These are phyloP conservation scores for Rotaria magnacalcarata DNA, from an alignment of 2,888 invertebrate genomes.

Conservation along the genomic window DNA sequence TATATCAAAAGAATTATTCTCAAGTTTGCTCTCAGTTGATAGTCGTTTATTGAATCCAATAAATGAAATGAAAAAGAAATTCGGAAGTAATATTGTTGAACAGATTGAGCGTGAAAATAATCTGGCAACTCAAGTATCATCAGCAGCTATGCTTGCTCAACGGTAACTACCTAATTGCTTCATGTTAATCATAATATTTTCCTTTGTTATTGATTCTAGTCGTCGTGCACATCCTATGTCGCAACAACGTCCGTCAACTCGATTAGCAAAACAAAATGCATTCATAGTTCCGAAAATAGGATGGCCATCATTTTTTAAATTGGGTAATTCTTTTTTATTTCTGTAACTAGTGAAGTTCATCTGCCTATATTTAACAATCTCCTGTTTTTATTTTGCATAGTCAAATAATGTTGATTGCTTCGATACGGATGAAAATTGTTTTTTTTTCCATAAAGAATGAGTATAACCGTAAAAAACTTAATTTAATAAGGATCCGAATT, in stretches of 20 bases:
- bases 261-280: slow-evolving; percentile 65
- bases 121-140: background rate
- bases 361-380: too few species aligned
- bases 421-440: too few species aligned
- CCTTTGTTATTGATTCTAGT: background rate
- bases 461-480: too few species aligned
- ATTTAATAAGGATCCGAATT: too few species aligned
- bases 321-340: slow-evolving; percentile 58
- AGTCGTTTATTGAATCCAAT: slow-evolving; percentile 66
- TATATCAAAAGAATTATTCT: background rate
- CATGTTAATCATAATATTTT: background rate
- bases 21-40: background rate
- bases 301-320: slow-evolving; percentile 69
- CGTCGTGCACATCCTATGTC: slow-evolving; percentile 17
- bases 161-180: background rate
- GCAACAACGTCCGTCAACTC: slow-evolving; percentile 61
- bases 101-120: slow-evolving; percentile 53
- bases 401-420: too few species aligned
- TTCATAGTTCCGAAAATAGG: slow-evolving; percentile 58
- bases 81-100: slow-evolving; percentile 72
- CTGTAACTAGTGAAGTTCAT: background rate
- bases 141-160: background rate
- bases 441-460: too few species aligned
- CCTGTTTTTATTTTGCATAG: too few species aligned
- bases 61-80: slow-evolving; percentile 73